A percentile compares a stretch with the other conserved stretches of the same genome.
Conservation (phyloP, 2,797 vertebrate species). For the Alauda arvensis region DNA sequence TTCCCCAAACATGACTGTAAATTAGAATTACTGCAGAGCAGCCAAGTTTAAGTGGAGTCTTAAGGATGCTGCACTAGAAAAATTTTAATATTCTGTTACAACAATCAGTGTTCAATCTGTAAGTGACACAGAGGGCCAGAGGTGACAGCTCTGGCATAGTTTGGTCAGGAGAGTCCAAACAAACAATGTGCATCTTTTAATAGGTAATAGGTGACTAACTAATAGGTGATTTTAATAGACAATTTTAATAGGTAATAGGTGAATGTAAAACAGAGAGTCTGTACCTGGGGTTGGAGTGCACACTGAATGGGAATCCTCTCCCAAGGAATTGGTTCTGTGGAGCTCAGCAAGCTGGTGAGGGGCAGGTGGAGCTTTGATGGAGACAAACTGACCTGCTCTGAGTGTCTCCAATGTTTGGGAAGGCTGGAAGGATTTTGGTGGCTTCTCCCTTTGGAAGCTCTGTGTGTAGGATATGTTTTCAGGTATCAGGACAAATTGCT, state of each 20-base stretch:
- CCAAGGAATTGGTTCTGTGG: background rate
- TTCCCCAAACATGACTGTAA: background rate
- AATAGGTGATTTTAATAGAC: background rate
- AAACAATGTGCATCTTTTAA: fast-evolving
- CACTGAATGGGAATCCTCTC: background rate
- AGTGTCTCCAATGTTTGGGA: background rate
- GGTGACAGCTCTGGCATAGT: background rate
- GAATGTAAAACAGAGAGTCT: background rate
- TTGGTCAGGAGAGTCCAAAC: background rate
- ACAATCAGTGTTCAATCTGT: background rate
- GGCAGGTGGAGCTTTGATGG: background rate
- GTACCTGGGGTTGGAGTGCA: background rate
- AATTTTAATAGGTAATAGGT: background rate
- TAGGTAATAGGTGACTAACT: no score
- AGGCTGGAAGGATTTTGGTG: background rate
- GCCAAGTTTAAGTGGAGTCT: background rate
- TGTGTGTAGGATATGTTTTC: background rate
- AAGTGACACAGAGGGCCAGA: background rate
- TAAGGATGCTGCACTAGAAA: no score
- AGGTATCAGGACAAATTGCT: background rate
- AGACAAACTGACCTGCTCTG: background rate
- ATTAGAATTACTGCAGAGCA: background rate
- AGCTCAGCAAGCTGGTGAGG: background rate
- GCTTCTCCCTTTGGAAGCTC: background rate
- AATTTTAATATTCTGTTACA: background rate